Base-by-base conservation (phyloP, 1,140 invertebrate genomes). In the Eufriesea mexicana region DNA sequence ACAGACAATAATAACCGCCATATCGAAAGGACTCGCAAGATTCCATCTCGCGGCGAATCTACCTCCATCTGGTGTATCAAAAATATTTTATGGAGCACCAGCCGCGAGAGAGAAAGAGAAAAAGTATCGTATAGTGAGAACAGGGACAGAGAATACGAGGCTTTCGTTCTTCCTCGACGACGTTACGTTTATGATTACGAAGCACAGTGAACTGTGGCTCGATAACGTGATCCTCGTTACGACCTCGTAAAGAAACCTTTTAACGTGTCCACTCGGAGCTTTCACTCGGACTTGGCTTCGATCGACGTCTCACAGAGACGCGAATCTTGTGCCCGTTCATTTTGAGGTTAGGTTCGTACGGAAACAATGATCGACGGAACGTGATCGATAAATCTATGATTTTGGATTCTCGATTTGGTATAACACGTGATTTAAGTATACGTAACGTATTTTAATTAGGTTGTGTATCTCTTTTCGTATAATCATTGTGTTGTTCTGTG, bases 161-260 rank as follows among this genome's bases (percentile, higher is more conserved):
- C 42, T 62, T 73, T 55, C 51, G 61, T 64, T 84, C 85, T 72
- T 83, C 67, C 79, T 71, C 67, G 28, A 71, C 71, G 83, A 85
- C 84, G 83, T 89, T 85, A 89, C 82, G n/a, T 91, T 91, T 91
- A 91, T 87, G 90, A 88, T 91, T 84, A 81, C 83, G 70, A 28
- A 45, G 66, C 68, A 49, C 80, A 75, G 85, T 83, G 84, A 85
- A 90, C 84, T 73, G 57, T 49, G 35, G 55, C 51, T 49, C 54
- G 51, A 79, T 67, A 84, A 25, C 85, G 83, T 91, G 89, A 89
- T 90, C 81, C 85, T 89, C 72, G 90, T 90, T 89, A 91, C 85
- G 90, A 89, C 87, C 84, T 91, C 90, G 86, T 91, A 91, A 91
- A 91, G 88, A 89, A 91, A 89, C 86, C 90, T 91, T 90, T 91